Evolutionary conservation across 1,140 invertebrate species (phyloP).

Genomic region (Drosophila kohkoa): DNA sequence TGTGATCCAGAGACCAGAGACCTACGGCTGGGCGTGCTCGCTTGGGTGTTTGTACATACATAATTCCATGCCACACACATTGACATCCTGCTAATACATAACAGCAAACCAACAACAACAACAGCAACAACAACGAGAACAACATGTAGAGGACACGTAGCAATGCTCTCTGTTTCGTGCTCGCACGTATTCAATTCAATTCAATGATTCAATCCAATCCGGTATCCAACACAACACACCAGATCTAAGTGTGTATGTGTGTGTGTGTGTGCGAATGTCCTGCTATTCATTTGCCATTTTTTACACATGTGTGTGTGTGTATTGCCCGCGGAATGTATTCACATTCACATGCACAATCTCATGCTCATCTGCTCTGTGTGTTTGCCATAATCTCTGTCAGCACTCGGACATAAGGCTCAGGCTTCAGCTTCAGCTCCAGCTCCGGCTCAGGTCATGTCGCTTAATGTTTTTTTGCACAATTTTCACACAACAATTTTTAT

Average conservation of each 20-base stretch:
- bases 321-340: conserved; percentile 31
- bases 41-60: conserved; percentile 51
- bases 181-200: conserved; percentile 82
- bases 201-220: conserved; percentile 79
- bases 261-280: conserved; percentile 26
- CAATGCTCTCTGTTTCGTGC: conserved; percentile 61
- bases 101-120: conserved; percentile 36
- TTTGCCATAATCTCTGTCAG: conserved; percentile 33
- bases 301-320: conserved; percentile 31
- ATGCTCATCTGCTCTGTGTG: background rate
- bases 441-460: conserved; percentile 1
- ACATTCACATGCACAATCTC: background rate
- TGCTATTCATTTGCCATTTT: conserved; percentile 61
- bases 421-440: no score
- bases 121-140: conserved; percentile 17
- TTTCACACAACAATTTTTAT: conserved; percentile 14
- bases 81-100: conserved; percentile 77
- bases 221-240: conserved; percentile 25
- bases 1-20: conserved; percentile 24
- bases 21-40: background rate
- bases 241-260: conserved; percentile 14
- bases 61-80: conserved; percentile 69
- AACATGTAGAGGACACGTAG: conserved; percentile 51
- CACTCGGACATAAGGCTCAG: conserved; percentile 15
- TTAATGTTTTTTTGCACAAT: conserved; percentile 29